Evolutionary conservation across 2,797 vertebrate genomes (phyloP).

Genomic region (Pygocentrus nattereri): DNA sequence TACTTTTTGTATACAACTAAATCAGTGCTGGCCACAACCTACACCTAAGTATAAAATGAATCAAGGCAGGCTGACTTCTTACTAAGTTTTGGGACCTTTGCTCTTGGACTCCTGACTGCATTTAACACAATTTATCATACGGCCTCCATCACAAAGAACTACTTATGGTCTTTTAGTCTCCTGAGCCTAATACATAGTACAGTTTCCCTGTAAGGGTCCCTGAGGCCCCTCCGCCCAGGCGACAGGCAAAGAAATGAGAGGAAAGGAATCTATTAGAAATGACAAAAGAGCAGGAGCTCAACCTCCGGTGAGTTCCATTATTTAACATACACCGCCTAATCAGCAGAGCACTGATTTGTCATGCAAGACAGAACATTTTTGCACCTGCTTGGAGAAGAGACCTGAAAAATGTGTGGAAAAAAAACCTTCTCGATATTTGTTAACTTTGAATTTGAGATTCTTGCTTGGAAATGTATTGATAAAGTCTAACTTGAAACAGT

Average conservation of each 20-base stretch:
- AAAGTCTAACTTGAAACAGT: neutral
- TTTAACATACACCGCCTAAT: constrained; percentile 66
- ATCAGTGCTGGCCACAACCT: neutral
- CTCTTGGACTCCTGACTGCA: constrained; percentile 19
- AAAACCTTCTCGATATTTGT: constrained; percentile 5
- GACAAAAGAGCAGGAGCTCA: constrained; percentile 62
- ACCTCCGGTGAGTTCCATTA: constrained; percentile 67
- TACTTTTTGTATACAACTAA: constrained; percentile 1
- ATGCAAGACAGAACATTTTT: constrained; percentile 48
- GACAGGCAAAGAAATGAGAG: constrained; percentile 54
- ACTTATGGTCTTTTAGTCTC: constrained; percentile 46
- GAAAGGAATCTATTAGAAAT: constrained; percentile 65
- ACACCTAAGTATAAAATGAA: neutral
- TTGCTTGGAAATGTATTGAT: neutral
- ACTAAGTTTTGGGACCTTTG: constrained; percentile 3
- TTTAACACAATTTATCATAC: constrained; percentile 48
- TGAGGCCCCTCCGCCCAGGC: constrained; percentile 53
- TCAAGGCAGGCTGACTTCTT: constrained; percentile 1
- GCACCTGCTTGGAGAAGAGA: constrained; percentile 41
- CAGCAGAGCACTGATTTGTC: constrained; percentile 58
- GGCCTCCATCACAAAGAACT: constrained; percentile 40
- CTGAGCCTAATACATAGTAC: constrained; percentile 32
- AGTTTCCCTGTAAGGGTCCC: constrained; percentile 50
- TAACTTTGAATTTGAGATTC: constrained; percentile 11
- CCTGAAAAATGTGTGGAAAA: constrained; percentile 38